phyloP scores from a whole-genome alignment of 2,797 vertebrate genomes.

The Saxicola maurus region DNA sequence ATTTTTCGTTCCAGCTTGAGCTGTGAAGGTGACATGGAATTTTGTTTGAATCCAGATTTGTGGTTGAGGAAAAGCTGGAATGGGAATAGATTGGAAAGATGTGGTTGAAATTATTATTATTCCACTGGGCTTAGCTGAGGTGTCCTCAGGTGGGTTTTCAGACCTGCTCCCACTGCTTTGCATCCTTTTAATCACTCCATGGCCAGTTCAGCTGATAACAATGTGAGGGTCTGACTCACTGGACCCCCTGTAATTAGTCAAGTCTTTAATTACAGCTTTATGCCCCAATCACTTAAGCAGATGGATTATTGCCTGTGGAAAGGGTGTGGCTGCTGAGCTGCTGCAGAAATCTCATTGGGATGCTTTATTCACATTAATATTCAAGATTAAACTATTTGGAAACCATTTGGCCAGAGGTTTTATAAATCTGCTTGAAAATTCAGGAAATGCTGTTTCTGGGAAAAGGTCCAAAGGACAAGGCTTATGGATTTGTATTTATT shows the following conservation, averaged over 20 bases:
- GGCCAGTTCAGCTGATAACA: not conserved
- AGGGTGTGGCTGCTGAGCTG: not conserved
- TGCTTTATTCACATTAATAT: not conserved
- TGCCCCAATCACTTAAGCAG: not conserved
- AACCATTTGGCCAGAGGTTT: not conserved
- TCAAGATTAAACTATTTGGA: not conserved
- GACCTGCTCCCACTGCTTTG: not conserved
- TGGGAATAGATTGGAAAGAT: not conserved
- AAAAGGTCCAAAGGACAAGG: not conserved
- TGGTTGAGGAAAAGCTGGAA: not conserved
- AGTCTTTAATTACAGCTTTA: not conserved
- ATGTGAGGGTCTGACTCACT: not conserved
- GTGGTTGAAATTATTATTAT: not conserved
- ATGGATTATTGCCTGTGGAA: not conserved
- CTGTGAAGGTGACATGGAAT: fast-evolving
- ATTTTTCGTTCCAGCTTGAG: not conserved
- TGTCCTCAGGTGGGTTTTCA: not conserved
- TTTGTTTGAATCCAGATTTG: not conserved
- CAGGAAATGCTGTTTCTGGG: not conserved
- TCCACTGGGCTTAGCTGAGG: not conserved
- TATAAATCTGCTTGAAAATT: not conserved
- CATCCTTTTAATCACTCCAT: fast-evolving
- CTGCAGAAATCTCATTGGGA: not conserved
- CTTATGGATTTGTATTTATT: not conserved
- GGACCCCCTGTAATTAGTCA: not conserved